Evolutionary conservation across 2,888 invertebrate species (phyloP).

Genomic region (Seira ritae): DNA sequence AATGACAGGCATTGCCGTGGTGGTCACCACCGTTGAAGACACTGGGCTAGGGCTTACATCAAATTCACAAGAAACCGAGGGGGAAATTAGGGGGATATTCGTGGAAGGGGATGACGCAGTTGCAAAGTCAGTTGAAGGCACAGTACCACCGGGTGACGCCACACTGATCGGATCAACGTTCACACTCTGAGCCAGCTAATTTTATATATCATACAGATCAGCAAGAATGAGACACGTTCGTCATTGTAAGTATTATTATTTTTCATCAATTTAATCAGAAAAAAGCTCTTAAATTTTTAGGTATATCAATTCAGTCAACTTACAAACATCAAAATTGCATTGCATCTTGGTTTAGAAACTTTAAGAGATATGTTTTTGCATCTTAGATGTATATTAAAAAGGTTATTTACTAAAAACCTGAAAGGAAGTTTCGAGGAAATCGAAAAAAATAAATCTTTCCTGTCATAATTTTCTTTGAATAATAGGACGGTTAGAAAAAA

Average conservation of each 20-base stretch:
- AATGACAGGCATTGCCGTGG: conserved; percentile 32
- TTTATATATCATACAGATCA: conserved; percentile 23
- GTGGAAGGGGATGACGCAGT: conserved; percentile 57
- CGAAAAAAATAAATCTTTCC: too few relatives aligned
- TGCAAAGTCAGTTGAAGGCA: conserved; percentile 60
- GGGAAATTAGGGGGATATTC: conserved; percentile 47
- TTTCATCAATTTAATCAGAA: too few relatives aligned
- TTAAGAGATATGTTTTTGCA: too few relatives aligned
- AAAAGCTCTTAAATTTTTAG: too few relatives aligned
- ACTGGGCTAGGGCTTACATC: conserved; percentile 45
- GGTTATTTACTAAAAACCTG: too few relatives aligned
- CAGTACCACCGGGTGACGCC: conserved; percentile 53
- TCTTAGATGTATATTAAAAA: too few relatives aligned
- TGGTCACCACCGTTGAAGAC: conserved; percentile 47
- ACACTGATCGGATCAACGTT: conserved; percentile 60
- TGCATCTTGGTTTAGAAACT: not conserved
- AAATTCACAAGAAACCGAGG: conserved; percentile 26
- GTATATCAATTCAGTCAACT: too few relatives aligned
- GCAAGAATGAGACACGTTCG: conserved; percentile 43
- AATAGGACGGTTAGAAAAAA: too few relatives aligned
- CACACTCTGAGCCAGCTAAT: conserved; percentile 65
- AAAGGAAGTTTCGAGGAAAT: too few relatives aligned
- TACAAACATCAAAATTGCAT: too few relatives aligned
- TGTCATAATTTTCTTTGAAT: too few relatives aligned
- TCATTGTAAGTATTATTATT: conserved; percentile 51